Percentiles rank a stretch among this genome's conserved stretches.
Evolutionary conservation across 2,888 invertebrate genomes (phyloP).

Genomic region (Sialis fuliginosa): DNA sequence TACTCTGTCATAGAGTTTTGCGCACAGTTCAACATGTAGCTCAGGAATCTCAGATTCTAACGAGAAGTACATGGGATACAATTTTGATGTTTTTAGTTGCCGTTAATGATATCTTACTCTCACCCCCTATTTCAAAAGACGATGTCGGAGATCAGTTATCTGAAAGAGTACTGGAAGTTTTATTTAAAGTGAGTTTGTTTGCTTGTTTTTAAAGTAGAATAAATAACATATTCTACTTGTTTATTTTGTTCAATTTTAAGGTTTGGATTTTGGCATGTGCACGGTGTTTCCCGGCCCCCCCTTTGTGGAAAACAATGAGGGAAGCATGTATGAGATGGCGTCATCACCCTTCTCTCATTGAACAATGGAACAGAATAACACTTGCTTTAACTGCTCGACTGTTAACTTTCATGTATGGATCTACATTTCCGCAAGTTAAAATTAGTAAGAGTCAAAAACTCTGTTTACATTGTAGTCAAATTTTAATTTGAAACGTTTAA

Average conservation of each 20-base stretch:
- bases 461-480: background rate
- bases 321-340: slow-evolving; percentile 90
- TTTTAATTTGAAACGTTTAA: background rate
- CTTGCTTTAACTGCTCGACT: slow-evolving; percentile 72
- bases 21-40: slow-evolving; percentile 69
- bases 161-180: slow-evolving; percentile 80
- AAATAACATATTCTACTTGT: slow-evolving; percentile 2
- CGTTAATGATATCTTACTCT: slow-evolving; percentile 78
- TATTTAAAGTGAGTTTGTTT: slow-evolving; percentile 59
- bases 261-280: slow-evolving; percentile 58
- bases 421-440: slow-evolving; percentile 62
- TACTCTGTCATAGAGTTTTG: slow-evolving; percentile 79
- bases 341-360: slow-evolving; percentile 79
- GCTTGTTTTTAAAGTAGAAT: background rate
- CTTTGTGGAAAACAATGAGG: slow-evolving; percentile 85
- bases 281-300: slow-evolving; percentile 83
- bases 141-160: slow-evolving; percentile 91
- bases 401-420: slow-evolving; percentile 76
- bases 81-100: slow-evolving; percentile 72
- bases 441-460: slow-evolving; percentile 36
- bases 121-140: slow-evolving; percentile 85
- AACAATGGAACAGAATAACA: slow-evolving; percentile 91
- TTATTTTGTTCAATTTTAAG: slow-evolving; percentile 15
- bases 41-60: slow-evolving; percentile 54
- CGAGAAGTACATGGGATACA: slow-evolving; percentile 81